These are phyloP conservation scores for Pherbina coryleti DNA, from an alignment of 2,888 invertebrate species.

Conservation along the genomic window DNA sequence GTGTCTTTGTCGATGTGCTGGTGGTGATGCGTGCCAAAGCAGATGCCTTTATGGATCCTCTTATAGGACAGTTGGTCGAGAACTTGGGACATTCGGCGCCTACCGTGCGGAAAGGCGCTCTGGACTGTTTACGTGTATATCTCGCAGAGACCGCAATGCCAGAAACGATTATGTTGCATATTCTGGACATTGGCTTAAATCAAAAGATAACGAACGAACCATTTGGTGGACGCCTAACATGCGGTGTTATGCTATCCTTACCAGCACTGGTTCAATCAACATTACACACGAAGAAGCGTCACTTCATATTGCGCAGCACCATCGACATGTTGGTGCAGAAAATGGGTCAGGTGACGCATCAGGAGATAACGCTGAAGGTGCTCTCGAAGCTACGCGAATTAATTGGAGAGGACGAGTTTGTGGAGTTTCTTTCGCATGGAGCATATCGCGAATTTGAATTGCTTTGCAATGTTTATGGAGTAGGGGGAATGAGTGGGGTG, in stretches of 20 bases:
- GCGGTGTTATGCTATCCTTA: constrained; percentile 76
- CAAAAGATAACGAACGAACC: constrained; percentile 70
- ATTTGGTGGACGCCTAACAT: constrained; percentile 73
- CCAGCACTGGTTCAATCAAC: constrained; percentile 75
- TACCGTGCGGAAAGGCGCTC: constrained; percentile 83
- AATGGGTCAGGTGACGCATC: constrained; percentile 73
- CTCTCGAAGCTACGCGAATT: constrained; percentile 78
- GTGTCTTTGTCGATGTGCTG: constrained; percentile 83
- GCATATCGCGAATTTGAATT: constrained; percentile 73
- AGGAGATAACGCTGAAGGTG: constrained; percentile 79
- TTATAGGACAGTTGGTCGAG: constrained; percentile 79
- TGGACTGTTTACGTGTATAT: constrained; percentile 82
- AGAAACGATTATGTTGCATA: constrained; percentile 76
- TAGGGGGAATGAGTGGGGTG: constrained; percentile 45
- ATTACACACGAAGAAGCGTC: constrained; percentile 70
- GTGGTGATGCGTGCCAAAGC: constrained; percentile 79
- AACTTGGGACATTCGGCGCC: constrained; percentile 86
- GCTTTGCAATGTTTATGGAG: constrained; percentile 74
- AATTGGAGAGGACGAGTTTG: constrained; percentile 77
- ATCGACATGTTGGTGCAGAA: constrained; percentile 73
- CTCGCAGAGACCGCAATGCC: constrained; percentile 77
- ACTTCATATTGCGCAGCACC: constrained; percentile 71
- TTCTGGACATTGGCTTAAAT: constrained; percentile 77
- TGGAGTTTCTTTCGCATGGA: constrained; percentile 72
- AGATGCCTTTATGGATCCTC: constrained; percentile 76